Conservation (phyloP, 1,140 invertebrate genomes). For the Tenebrio molitor region DNA sequence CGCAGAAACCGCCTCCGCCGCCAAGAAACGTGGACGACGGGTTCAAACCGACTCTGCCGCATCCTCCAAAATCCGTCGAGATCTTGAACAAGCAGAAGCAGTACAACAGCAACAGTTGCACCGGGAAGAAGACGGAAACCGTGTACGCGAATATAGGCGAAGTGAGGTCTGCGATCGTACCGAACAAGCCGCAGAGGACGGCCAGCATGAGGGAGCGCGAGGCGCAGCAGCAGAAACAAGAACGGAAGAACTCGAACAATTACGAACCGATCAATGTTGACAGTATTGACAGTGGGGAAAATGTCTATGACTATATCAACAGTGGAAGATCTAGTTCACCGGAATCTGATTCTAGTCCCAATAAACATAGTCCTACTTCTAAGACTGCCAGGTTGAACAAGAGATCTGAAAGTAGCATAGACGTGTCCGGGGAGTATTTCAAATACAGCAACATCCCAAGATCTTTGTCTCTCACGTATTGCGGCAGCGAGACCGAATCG, state of each 20-base stretch:
- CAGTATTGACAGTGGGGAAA: slow-evolving; percentile 69
- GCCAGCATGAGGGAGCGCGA: slow-evolving; percentile 84
- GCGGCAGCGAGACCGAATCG: slow-evolving; percentile 84
- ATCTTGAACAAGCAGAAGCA: slow-evolving; percentile 75
- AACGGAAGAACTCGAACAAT: slow-evolving; percentile 47
- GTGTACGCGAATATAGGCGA: slow-evolving; percentile 87
- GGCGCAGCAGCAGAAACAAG: slow-evolving; percentile 73
- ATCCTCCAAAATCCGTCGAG: slow-evolving; percentile 78
- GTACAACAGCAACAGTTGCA: slow-evolving; percentile 56
- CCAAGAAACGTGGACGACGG: slow-evolving; percentile 71
- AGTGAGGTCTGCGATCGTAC: slow-evolving; percentile 81
- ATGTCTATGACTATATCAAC: slow-evolving; percentile 76
- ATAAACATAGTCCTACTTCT: slow-evolving; percentile 62
- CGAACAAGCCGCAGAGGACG: slow-evolving; percentile 83
- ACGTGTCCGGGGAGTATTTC: slow-evolving; percentile 66
- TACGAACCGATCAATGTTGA: slow-evolving; percentile 58
- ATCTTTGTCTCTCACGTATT: slow-evolving; percentile 80
- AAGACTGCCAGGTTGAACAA: slow-evolving; percentile 60
- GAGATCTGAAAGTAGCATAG: slow-evolving; percentile 69
- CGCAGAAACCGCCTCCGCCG: slow-evolving; percentile 71
- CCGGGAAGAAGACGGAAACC: slow-evolving; percentile 72
- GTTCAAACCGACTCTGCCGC: slow-evolving; percentile 76
- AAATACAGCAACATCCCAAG: slow-evolving; percentile 68
- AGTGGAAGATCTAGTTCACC: slow-evolving; percentile 73
- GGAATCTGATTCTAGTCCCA: slow-evolving; percentile 71